Percentiles rank a stretch among this genome's conserved stretches.
Evolutionary conservation across 1,140 invertebrate species (phyloP).

Genomic region (Episyrphus balteatus): DNA sequence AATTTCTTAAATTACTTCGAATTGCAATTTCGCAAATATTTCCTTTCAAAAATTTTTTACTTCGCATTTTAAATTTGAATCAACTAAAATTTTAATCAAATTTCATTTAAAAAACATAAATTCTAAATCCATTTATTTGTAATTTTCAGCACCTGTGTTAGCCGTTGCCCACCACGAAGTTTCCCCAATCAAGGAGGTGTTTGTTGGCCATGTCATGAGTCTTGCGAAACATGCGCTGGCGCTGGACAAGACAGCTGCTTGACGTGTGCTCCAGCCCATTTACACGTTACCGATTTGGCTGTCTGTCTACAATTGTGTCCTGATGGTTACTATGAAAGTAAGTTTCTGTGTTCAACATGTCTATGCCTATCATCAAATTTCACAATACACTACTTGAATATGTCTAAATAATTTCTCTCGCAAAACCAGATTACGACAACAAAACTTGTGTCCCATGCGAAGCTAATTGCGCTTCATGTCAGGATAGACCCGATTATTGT

Average conservation of each 20-base stretch:
- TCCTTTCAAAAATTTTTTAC: too few species aligned
- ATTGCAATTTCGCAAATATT: too few species aligned
- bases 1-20: too few species aligned
- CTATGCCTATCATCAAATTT: too few species aligned
- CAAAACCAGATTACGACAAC: constrained; percentile 49
- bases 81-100: too few species aligned
- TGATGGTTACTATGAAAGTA: constrained; percentile 75
- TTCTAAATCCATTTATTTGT: too few species aligned
- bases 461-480: constrained; percentile 69
- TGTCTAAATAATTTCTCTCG: neutral
- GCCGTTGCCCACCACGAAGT: constrained; percentile 65
- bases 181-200: constrained; percentile 63
- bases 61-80: too few species aligned
- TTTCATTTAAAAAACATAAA: too few species aligned
- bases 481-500: constrained; percentile 66
- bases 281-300: constrained; percentile 65
- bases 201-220: constrained; percentile 73
- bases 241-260: constrained; percentile 72
- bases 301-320: constrained; percentile 74
- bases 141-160: constrained; percentile 63
- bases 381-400: too few species aligned
- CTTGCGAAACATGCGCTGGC: constrained; percentile 71
- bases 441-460: constrained; percentile 68
- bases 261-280: constrained; percentile 65
- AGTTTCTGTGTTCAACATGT: constrained; percentile 18